These are phyloP conservation scores for Zosterops hypoxanthus DNA, from an alignment of 2,113 vertebrate genomes.

Conservation along the genomic window DNA sequence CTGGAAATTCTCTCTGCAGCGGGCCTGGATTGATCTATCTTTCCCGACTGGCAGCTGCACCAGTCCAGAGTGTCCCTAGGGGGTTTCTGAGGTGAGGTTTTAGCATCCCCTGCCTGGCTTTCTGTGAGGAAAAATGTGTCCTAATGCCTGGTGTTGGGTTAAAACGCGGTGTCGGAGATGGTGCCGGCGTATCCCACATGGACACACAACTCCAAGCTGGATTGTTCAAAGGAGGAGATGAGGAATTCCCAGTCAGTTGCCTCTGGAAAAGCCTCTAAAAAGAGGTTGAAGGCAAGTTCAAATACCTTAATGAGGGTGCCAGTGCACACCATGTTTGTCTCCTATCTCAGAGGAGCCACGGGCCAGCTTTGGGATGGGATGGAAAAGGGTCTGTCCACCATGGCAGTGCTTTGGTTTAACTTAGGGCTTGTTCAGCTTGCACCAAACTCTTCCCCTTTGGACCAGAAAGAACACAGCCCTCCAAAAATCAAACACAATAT, in stretches of 20 bases:
- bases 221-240: background rate
- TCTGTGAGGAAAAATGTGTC: rapidly evolving
- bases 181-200: rapidly evolving
- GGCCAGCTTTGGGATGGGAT: background rate
- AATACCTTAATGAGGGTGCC: background rate
- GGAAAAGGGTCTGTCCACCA: background rate
- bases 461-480: background rate
- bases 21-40: background rate
- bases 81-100: background rate
- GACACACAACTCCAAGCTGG: background rate
- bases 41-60: background rate
- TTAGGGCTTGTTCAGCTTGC: background rate
- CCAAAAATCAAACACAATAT: background rate
- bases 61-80: background rate
- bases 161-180: rapidly evolving
- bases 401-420: background rate
- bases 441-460: background rate
- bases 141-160: background rate
- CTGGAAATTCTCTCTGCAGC: background rate
- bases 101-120: background rate
- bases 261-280: background rate
- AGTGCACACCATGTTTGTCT: background rate
- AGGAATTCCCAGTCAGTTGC: background rate
- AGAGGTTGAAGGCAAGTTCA: background rate
- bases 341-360: background rate